Base-by-base conservation (phyloP, 2,113 vertebrate species). In the Oceanodroma tethys region DNA sequence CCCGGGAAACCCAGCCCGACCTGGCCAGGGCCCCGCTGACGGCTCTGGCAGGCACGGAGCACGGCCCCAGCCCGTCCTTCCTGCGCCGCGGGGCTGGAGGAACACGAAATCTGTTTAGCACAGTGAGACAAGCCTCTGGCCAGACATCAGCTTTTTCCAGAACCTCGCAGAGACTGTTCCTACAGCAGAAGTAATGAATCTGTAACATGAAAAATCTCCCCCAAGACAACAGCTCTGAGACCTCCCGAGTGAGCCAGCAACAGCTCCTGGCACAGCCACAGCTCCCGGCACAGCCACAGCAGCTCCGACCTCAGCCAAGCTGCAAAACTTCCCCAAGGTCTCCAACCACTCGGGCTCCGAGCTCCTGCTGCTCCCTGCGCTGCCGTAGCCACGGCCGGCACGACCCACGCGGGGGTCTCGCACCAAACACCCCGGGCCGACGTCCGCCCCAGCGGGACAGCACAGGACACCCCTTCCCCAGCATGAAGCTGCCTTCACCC, bases 301-400 rank as follows among this genome's bases (percentile, higher is more conserved):
- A 17, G 50, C 74, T 20, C 42, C 2, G 40, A 5, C 45, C 60
- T 32, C 60, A 20, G 40, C 62, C 34, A 11, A n/a, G 75, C 83
- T 75, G 72, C 47, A 45, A 30, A 71, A 29, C 27, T 42, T 23
- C n/a, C 60, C 55, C 32, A 2, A 5, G 70, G 20, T n/a, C 62
- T 36, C 70, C 48, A 4, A 19, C 6, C 4, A 1, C 63, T 27
- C 2, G 0, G 26, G 42, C 48, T 17, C 11, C 0, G n/a, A 53
- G 81, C 18, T 72, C n/a, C 50, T 10, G 48, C 36, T 4, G 4
- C 38, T 20, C 67, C 16, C 66, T 10, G 42, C 3, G 3, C 73
- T 40, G 58, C 43, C 7, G 1, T 5, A 52, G 45, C n/a, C 65
- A 14, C 47, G 3, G 23, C 63, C 7, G 1, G 32, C 38, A 52